Percentiles rank a stretch among this genome's conserved stretches.
Evolutionary conservation across 2,888 invertebrate species (phyloP).

Genomic region (Limnephilus auricula): DNA sequence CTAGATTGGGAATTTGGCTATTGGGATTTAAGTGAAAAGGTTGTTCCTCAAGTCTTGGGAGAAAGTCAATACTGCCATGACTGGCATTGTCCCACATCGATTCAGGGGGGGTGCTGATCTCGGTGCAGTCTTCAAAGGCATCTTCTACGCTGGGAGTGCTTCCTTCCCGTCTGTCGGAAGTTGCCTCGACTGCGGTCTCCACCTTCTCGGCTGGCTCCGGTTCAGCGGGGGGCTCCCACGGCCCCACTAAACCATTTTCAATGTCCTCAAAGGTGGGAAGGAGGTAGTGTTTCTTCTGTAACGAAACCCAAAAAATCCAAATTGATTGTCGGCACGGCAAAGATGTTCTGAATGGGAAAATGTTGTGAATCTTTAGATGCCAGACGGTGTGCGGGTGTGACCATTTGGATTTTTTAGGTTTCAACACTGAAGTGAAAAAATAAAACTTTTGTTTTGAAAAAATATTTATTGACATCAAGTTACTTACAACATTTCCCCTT

Average conservation of each 20-base stretch:
- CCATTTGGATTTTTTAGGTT: conserved; percentile 40
- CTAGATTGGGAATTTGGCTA: neutral
- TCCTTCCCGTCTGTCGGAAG: neutral
- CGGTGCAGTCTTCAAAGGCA: neutral
- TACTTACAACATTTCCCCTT: neutral
- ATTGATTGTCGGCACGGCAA: conserved; percentile 11
- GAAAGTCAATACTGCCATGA: too few species aligned
- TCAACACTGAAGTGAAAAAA: neutral
- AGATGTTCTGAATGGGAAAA: conserved; percentile 52
- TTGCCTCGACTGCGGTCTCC: neutral
- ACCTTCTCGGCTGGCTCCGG: neutral
- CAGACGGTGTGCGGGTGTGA: neutral
- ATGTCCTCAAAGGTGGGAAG: conserved; percentile 52
- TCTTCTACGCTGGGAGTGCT: neutral
- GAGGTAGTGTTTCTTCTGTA: conserved; percentile 45
- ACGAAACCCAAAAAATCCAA: conserved; percentile 45
- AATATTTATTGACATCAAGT: neutral
- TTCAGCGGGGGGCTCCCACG: neutral
- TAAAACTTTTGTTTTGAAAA: neutral
- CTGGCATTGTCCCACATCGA: neutral
- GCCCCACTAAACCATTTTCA: conserved; percentile 39
- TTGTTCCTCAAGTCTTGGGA: too few species aligned
- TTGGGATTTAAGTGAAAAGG: too few species aligned
- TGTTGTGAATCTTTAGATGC: conserved; percentile 35
- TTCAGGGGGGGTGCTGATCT: neutral